phyloP scores from a whole-genome alignment of 2,888 invertebrate genomes.

The Deroplatys truncata region DNA sequence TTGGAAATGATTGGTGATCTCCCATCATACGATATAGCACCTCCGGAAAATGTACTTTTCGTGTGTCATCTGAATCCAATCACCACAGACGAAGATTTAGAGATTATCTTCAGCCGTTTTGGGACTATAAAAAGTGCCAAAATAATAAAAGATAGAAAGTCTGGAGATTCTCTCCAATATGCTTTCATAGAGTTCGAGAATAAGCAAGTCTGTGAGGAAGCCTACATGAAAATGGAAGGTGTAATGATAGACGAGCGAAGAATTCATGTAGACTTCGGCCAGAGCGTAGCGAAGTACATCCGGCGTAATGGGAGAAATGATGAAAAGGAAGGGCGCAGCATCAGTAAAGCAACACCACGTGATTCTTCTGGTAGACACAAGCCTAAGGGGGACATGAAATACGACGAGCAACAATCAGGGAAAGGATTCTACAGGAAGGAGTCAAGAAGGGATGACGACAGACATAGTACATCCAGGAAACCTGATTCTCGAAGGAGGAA shows the following conservation, averaged over 20 bases:
- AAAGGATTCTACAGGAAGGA: not conserved
- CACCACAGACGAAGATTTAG: slow-evolving; percentile 93
- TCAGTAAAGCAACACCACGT: not conserved
- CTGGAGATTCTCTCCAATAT: slow-evolving; percentile 94
- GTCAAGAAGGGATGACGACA: not conserved
- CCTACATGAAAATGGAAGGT: slow-evolving; percentile 99
- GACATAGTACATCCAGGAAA: not conserved
- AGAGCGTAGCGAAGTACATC: slow-evolving; percentile 74
- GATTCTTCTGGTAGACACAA: not conserved
- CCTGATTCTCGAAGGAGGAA: not conserved
- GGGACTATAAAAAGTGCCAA: slow-evolving; percentile 90
- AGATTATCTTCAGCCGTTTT: slow-evolving; percentile 96
- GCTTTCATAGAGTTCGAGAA: slow-evolving; percentile 98
- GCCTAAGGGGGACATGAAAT: not conserved
- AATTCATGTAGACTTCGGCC: slow-evolving; percentile 99
- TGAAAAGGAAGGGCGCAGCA: not conserved
- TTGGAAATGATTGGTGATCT: slow-evolving; percentile 98
- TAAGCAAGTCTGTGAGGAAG: slow-evolving; percentile 89
- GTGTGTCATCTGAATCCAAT: slow-evolving; percentile 99
- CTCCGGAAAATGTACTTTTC: slow-evolving; percentile 98
- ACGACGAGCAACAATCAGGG: not conserved
- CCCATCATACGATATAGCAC: slow-evolving; percentile 94
- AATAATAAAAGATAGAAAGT: slow-evolving; percentile 90
- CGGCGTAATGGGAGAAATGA: slow-evolving; percentile 38
- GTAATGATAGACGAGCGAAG: slow-evolving; percentile 97